A percentile compares a stretch with the other conserved stretches of the same genome.
These are phyloP conservation scores for Hycleus phaleratus DNA, from an alignment of 1,140 invertebrate species.

Conservation along the genomic window DNA sequence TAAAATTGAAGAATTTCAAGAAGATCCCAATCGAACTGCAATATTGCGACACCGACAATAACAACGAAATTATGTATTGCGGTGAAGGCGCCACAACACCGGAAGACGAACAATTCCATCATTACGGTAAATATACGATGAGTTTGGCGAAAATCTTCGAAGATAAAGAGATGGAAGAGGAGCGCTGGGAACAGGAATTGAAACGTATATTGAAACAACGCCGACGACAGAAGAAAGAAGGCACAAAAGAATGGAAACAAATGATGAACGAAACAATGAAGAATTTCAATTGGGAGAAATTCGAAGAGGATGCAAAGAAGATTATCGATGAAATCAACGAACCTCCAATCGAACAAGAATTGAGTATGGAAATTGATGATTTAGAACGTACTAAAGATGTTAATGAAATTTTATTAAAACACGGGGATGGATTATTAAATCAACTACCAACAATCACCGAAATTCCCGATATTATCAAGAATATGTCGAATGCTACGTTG, in stretches of 20 bases:
- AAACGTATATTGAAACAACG: conserved; percentile 34
- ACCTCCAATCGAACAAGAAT: conserved; percentile 31
- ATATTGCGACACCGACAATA: conserved; percentile 50
- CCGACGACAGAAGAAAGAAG: conserved; percentile 41
- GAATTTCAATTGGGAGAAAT: conserved; percentile 54
- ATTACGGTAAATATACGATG: conserved; percentile 48
- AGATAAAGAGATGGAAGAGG: conserved; percentile 58
- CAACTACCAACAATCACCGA: conserved; percentile 55
- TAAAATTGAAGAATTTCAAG: conserved; percentile 63
- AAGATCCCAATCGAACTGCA: conserved; percentile 63
- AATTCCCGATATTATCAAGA: conserved; percentile 54
- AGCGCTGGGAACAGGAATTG: conserved; percentile 48
- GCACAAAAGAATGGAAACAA: conserved; percentile 48
- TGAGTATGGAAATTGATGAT: conserved; percentile 45
- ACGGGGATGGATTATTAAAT: conserved; percentile 44
- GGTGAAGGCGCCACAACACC: conserved; percentile 51
- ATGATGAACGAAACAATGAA: conserved; percentile 51
- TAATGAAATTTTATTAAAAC: conserved; percentile 44
- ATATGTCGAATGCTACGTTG: conserved; percentile 52
- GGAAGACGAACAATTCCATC: conserved; percentile 54
- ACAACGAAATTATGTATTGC: conserved; percentile 51
- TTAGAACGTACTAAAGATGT: conserved; percentile 51
- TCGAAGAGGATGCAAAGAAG: conserved; percentile 48
- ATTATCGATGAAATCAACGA: conserved; percentile 43
- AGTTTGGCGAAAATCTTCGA: conserved; percentile 67